These are phyloP conservation scores for Collichthys lucidus DNA, from an alignment of 2,113 vertebrate genomes.

Conservation along the genomic window DNA sequence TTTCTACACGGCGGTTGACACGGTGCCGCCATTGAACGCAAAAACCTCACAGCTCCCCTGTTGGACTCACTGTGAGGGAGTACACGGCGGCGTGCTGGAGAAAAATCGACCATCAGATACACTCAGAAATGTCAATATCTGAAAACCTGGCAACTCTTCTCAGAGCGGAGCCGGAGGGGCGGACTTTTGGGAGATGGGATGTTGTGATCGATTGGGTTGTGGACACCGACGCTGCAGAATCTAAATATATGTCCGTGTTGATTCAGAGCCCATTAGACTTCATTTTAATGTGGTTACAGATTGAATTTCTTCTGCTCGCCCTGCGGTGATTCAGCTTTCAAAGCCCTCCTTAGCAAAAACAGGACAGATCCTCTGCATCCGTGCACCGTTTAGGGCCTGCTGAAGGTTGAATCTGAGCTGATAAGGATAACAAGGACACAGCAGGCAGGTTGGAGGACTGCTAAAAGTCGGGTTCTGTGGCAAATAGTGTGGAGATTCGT, in stretches of 20 bases:
- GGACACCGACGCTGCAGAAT: slow-evolving; percentile 62
- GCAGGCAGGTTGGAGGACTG: neutral
- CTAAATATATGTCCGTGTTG: slow-evolving; percentile 84
- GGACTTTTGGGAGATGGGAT: neutral
- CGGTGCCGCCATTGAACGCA: slow-evolving; percentile 76
- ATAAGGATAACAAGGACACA: neutral
- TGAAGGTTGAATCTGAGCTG: neutral
- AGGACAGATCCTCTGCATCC: neutral
- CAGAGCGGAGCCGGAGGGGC: neutral
- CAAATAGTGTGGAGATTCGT: neutral
- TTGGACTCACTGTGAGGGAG: slow-evolving; percentile 10
- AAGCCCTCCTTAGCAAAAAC: neutral
- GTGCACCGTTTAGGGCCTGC: neutral
- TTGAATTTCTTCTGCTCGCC: slow-evolving; percentile 6
- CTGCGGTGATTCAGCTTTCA: slow-evolving; percentile 4
- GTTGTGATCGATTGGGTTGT: slow-evolving; percentile 1
- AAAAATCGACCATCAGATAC: neutral
- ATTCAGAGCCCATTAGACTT: slow-evolving; percentile 79
- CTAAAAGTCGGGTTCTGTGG: neutral
- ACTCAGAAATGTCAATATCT: neutral
- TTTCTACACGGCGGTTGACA: slow-evolving; percentile 82
- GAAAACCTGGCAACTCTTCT: neutral
- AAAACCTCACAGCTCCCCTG: slow-evolving; percentile 76
- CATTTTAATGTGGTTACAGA: slow-evolving; percentile 17
- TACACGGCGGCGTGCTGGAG: neutral